Evolutionary conservation across 2,113 vertebrate species (phyloP), one percentile per base, ranked within the genome.

Genomic region (Sula dactylatra): DNA sequence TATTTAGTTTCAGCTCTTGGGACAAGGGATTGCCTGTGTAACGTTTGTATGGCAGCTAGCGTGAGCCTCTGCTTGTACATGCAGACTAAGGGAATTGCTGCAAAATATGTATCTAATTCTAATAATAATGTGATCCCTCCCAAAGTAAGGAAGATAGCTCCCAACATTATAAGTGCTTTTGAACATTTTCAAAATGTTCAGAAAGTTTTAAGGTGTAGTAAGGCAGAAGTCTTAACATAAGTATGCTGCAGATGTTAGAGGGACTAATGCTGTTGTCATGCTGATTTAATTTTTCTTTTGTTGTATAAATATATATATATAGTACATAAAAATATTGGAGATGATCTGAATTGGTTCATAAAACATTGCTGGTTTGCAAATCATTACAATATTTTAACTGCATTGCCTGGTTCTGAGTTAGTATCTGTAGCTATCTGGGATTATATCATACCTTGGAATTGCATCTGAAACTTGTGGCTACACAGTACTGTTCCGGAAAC

Each of bases 291-390:
- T 96, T 87, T 90, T 93, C 38, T 55, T 95, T 96, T 93, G 74
- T 85, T 88, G 52, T 55, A 54, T 94, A 91, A 90, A 97, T 77
- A 88, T 47, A 91, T 84, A 93, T 71, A 91, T 18, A 58, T 2
- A 84, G 52, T 77, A 64, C 52, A 31, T 69, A 36, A 80, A 94
- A 95, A 79, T 77, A 94, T 52, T 52, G 92, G 86, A 96, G 80
- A 16, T 80, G 8, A 91, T 97, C 80, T 87, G 93, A 86, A 85
- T 69, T 95, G 73, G 81, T 94, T 95, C 84, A 82, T 93, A 94
- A 89, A 97, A 95, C 42, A 49, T 91, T 50, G 64, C 49, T 76
- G 88, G 82, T 95, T 96, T 94, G 82, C 69, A 86, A 93, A 94
- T 96, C 88, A 88, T 67, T 67, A 21, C 1, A 18, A 45, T 82